These are phyloP conservation scores for Philonicus albiceps DNA, from an alignment of 2,888 invertebrate genomes.

Conservation along the genomic window DNA sequence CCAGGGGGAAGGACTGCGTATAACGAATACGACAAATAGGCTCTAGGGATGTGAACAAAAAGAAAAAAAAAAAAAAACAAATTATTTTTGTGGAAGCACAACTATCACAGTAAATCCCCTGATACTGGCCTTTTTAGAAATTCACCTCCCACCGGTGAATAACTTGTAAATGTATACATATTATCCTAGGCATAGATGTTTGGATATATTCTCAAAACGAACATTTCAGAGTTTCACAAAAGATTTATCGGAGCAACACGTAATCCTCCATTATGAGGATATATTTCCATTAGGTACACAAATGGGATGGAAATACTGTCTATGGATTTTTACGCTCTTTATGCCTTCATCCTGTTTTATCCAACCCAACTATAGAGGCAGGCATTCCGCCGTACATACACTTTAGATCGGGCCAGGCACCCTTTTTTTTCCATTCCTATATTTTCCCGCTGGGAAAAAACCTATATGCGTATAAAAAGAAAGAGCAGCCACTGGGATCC, in stretches of 20 bases:
- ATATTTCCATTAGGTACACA: conserved; percentile 24
- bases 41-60: neutral
- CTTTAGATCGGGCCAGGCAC: neutral
- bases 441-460: neutral
- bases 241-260: conserved; percentile 18
- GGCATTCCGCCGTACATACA: neutral
- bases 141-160: neutral
- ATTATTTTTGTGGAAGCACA: neutral
- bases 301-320: conserved; percentile 31
- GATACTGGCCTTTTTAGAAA: neutral
- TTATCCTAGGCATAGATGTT: neutral
- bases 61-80: neutral
- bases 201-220: neutral
- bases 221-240: conserved; percentile 28
- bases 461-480: neutral
- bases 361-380: neutral
- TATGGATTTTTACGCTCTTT: conserved; percentile 28
- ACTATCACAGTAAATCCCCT: neutral
- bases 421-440: neutral
- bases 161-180: neutral
- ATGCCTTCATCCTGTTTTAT: conserved; percentile 14
- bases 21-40: neutral
- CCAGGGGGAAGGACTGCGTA: neutral
- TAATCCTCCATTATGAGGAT: neutral
- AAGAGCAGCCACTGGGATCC: conserved; percentile 5